Conservation (phyloP, 2,797 vertebrate genomes). For the Sebastes matsubarae region DNA sequence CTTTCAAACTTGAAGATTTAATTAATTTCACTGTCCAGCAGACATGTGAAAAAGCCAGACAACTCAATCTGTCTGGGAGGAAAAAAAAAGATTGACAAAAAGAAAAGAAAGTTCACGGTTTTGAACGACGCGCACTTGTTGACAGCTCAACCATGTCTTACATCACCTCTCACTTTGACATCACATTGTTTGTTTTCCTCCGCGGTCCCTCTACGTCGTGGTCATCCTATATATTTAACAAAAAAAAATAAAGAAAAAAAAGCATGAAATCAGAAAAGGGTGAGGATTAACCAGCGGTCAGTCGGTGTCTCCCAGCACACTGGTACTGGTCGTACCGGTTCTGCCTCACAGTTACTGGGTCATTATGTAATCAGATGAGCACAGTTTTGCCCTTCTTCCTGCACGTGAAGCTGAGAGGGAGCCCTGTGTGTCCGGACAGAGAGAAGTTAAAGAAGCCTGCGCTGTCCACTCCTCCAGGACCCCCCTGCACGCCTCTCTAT, state of each 20-base stretch:
- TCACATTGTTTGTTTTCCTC: slow-evolving; percentile 32
- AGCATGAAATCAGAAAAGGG: not conserved
- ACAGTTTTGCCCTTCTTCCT: slow-evolving; percentile 39
- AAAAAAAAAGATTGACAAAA: not conserved
- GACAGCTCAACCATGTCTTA: slow-evolving; percentile 29
- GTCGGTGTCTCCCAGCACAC: slow-evolving; percentile 51
- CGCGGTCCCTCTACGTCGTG: slow-evolving; percentile 1
- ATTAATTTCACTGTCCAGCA: slow-evolving; percentile 22
- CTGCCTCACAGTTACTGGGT: slow-evolving; percentile 66
- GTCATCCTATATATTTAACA: slow-evolving; percentile 3
- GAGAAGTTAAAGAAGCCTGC: slow-evolving; percentile 54
- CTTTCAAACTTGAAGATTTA: slow-evolving; percentile 5
- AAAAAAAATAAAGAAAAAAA: not conserved
- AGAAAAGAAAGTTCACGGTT: not conserved
- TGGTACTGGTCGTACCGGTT: slow-evolving; percentile 74
- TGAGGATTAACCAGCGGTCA: slow-evolving; percentile 29
- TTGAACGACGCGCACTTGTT: slow-evolving; percentile 30
- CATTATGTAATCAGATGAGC: slow-evolving; percentile 78
- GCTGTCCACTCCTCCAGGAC: slow-evolving; percentile 64
- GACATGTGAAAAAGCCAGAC: slow-evolving; percentile 23
- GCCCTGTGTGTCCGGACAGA: slow-evolving; percentile 41
- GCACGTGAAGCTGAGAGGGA: slow-evolving; percentile 43
- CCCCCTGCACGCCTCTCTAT: slow-evolving; percentile 63
- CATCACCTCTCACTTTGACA: slow-evolving; percentile 19
- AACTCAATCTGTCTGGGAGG: not conserved